Evolutionary conservation across 2,113 vertebrate species (phyloP), one percentile per base, ranked within the genome.

Genomic region (Eclectus roratus): DNA sequence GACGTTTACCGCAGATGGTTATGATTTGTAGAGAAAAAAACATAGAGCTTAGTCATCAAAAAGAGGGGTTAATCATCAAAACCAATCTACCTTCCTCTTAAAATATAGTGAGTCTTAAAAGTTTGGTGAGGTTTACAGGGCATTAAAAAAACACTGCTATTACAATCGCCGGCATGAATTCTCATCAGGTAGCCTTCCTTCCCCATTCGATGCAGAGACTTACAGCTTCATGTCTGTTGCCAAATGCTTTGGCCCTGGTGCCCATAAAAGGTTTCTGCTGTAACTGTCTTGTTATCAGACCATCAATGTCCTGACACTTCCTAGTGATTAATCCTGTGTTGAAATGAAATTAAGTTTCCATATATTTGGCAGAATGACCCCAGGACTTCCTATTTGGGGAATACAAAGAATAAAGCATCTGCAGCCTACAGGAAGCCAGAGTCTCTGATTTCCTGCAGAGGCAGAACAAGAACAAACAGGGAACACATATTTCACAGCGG

Each of bases 371-470:
- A 76, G 37, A 94, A 87, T 90, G 94, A 74, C 68, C 60, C 63
- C 89, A 41, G 94, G 91, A 91, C 92, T 97, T 97, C 97, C 97
- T 97, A 90, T 95, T 81, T 93, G 93, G 97, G 95, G 95, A 97
- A 94, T 93, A 86, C 69, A 93, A 95, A 93, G 95, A 95, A 91
- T 91, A 87, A 76, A 70, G 97, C 94, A 95, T 94, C 95, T 61
- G 85, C 33, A 77, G 93, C 25, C 60, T 93, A 20, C 97, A 96
- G 97, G 97, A 98, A 98, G 96, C 83, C 96, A 96, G 93, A 96
- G 96, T 94, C 95, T 91, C 86, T 77, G 84, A 96, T 97, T 98
- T 98, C 98, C 97, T 98, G 97, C 55, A 84, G 81, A 35, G 93
- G 80, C 72, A 92, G 89, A 71, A 69, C 84, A 94, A 95, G 94